Base-by-base conservation (phyloP, 1,140 invertebrate species). In the Trichonephila clavata region DNA sequence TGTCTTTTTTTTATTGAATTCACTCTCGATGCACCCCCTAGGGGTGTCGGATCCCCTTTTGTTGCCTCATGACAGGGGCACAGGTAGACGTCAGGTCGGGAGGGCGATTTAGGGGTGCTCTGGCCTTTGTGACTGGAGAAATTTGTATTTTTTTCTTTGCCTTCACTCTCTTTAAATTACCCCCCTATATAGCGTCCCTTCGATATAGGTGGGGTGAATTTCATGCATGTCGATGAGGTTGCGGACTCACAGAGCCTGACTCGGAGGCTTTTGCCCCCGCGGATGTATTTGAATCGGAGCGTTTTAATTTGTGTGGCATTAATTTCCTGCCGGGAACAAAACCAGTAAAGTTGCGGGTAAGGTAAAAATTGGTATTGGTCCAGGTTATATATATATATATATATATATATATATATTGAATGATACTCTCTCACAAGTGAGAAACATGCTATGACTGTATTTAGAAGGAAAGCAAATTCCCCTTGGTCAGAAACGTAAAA, bases 191-290 rank as follows among this genome's bases (percentile, higher is more conserved):
- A 50, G n/a, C 84, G n/a, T 13, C 24, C 84, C 59, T n/a, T 90
- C 88, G 14, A 39, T 80, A 27, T 32, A 39, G 59, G 68, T 63
- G 90, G 90, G 90, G 90, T 83, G 90, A 77, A 91, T 91, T 63
- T 91, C 90, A 91, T 91, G 77, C 90, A 91, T 91, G 80, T 83
- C 90, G 83, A 91, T 91, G 90, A 91, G 77, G 27, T 32, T 39
- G 43, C 16, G 16, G 71, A 39, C 32, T 88, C 20, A 50, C 21
- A n/a, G 20, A n/a, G 21, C 16, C 71, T 5, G 27, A 16, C 27
- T 77, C 4, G 3, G 32, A 32, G 18, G 71, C 14, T 32, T 77
- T 77, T 77, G 27, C 24, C 7, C 71, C 71, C 71, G 20, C n/a
- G 81, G 81, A 84, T 27, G 81, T 57, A 21, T 57, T n/a, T 50